Evolutionary conservation across 2,113 vertebrate species (phyloP).

Genomic region (Rhadina sibilatrix): DNA sequence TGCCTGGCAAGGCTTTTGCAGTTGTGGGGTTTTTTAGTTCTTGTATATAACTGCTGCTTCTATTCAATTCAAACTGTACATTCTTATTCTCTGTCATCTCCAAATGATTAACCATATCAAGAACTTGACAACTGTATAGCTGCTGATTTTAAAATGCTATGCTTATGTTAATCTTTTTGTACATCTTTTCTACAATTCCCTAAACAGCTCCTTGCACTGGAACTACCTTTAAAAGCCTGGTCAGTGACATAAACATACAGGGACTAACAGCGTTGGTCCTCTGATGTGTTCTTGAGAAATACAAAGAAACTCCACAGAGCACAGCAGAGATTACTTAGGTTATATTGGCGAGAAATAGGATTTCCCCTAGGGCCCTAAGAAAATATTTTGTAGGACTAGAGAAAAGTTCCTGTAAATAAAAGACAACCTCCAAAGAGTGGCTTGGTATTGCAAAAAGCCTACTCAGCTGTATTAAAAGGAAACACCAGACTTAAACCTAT

Average conservation of each 20-base stretch:
- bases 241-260: background rate
- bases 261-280: background rate
- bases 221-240: background rate
- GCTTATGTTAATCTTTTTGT: background rate
- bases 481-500: background rate
- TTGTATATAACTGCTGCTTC: slow-evolving; percentile 6
- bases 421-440: background rate
- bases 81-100: background rate
- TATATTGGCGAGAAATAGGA: background rate
- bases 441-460: background rate
- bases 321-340: background rate
- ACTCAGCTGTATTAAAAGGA: background rate
- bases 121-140: background rate
- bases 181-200: background rate
- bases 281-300: background rate
- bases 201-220: background rate
- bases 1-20: slow-evolving; percentile 39
- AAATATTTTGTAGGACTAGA: background rate
- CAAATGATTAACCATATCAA: background rate
- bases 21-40: background rate
- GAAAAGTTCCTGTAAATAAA: background rate
- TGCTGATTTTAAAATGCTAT: background rate
- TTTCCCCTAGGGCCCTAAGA: background rate
- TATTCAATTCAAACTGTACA: background rate
- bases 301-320: background rate